These are phyloP conservation scores for Ips nitidus DNA, from an alignment of 1,140 invertebrate species.

Conservation along the genomic window DNA sequence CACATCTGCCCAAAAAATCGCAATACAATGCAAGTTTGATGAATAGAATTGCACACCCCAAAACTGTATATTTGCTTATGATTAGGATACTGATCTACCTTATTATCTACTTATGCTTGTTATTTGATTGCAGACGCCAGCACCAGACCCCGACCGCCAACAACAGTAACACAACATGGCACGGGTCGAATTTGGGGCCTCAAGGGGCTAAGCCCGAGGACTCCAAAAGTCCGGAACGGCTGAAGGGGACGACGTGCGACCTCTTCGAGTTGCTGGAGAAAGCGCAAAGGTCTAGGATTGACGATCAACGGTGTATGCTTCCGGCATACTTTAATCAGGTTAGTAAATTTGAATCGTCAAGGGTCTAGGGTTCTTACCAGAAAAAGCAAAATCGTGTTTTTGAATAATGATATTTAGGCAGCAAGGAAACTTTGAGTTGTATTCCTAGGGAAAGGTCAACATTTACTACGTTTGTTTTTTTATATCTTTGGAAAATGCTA, in stretches of 20 bases:
- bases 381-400: too few relatives aligned
- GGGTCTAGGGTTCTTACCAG: too few relatives aligned
- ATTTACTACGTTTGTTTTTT: too few relatives aligned
- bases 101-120: too few relatives aligned
- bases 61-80: neutral
- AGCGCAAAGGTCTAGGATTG: slow-evolving; percentile 87
- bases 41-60: neutral
- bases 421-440: neutral
- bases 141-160: slow-evolving; percentile 46
- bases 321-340: slow-evolving; percentile 87
- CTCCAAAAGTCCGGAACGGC: slow-evolving; percentile 52
- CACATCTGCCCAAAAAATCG: too few relatives aligned
- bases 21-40: too few relatives aligned
- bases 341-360: neutral
- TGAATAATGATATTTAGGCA: neutral
- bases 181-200: slow-evolving; percentile 47
- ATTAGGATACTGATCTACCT: neutral
- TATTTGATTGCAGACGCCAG: slow-evolving; percentile 54
- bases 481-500: too few relatives aligned
- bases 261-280: slow-evolving; percentile 87
- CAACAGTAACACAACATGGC: slow-evolving; percentile 52
- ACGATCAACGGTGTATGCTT: slow-evolving; percentile 92
- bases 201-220: slow-evolving; percentile 47
- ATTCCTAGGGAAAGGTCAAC: too few relatives aligned
- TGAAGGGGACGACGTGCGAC: slow-evolving; percentile 74